phyloP scores from a whole-genome alignment of 2,113 vertebrate genomes.

The Gallinago media region DNA sequence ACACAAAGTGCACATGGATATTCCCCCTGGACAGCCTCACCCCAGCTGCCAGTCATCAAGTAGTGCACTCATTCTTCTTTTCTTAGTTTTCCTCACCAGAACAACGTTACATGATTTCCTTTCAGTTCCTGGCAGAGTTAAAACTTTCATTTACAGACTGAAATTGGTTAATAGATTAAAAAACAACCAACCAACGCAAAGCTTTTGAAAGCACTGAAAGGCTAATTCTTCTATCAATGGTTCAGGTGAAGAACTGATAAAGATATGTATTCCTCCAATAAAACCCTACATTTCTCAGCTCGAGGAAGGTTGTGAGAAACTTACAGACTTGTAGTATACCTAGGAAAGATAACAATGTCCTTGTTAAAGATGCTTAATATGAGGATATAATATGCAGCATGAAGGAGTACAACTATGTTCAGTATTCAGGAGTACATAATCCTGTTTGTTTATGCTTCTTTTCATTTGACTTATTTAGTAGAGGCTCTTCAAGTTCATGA shows the following conservation, averaged over 20 bases:
- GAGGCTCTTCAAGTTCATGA: conserved; percentile 70
- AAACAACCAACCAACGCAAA: not conserved
- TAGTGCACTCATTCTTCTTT: not conserved
- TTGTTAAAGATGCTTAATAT: not conserved
- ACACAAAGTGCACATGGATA: conserved; percentile 19
- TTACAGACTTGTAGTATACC: not conserved
- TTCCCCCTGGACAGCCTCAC: not conserved
- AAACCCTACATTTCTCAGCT: not conserved
- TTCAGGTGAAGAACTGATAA: not conserved
- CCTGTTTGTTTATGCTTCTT: conserved; percentile 50
- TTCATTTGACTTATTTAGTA: conserved; percentile 55
- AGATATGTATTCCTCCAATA: not conserved
- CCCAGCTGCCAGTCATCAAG: not conserved
- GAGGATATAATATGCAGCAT: not conserved
- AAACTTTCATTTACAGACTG: not conserved
- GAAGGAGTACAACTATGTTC: not conserved
- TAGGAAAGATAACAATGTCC: not conserved
- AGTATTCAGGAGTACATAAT: not conserved
- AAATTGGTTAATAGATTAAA: not conserved
- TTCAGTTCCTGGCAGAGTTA: not conserved
- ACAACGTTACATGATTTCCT: not conserved
- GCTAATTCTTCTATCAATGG: not conserved
- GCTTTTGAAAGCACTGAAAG: not conserved
- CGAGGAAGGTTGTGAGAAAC: not conserved
- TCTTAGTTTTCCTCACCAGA: not conserved